These are phyloP conservation scores for Hemithea aestivaria DNA, from an alignment of 2,888 invertebrate genomes.

Conservation along the genomic window DNA sequence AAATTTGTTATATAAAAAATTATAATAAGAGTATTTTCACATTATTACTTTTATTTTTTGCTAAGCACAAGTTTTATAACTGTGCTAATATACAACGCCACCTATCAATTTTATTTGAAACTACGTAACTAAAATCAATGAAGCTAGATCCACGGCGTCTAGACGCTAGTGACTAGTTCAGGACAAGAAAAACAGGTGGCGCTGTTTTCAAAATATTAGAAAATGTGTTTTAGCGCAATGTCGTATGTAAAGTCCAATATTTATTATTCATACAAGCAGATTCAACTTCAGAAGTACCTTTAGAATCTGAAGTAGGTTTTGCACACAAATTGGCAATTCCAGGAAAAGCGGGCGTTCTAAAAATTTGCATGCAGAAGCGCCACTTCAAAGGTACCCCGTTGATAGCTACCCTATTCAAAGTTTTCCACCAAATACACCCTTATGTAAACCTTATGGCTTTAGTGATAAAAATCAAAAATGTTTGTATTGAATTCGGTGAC, in stretches of 20 bases:
- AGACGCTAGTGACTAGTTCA: neutral
- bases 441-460: slow-evolving; percentile 18
- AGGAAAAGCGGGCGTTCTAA: slow-evolving; percentile 38
- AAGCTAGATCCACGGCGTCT: neutral
- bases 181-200: slow-evolving; percentile 5
- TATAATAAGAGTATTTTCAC: too few species aligned
- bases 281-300: slow-evolving; percentile 8
- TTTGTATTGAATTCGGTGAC: slow-evolving; percentile 2
- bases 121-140: slow-evolving; percentile 2
- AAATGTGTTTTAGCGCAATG: too few species aligned
- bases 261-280: too few species aligned
- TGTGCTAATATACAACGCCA: slow-evolving; percentile 13
- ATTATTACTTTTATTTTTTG: too few species aligned
- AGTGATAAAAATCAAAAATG: slow-evolving; percentile 13
- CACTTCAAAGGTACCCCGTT: slow-evolving; percentile 75
- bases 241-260: too few species aligned
- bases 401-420: slow-evolving; percentile 54
- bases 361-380: slow-evolving; percentile 78
- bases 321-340: slow-evolving; percentile 57
- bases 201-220: neutral
- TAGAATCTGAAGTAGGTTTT: slow-evolving; percentile 20
- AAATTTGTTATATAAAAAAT: too few species aligned
- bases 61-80: too few species aligned
- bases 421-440: slow-evolving; percentile 8
- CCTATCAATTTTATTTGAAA: slow-evolving; percentile 7